Evolutionary conservation across 2,797 vertebrate species (phyloP).

Genomic region (Melanotaenia nigrans): DNA sequence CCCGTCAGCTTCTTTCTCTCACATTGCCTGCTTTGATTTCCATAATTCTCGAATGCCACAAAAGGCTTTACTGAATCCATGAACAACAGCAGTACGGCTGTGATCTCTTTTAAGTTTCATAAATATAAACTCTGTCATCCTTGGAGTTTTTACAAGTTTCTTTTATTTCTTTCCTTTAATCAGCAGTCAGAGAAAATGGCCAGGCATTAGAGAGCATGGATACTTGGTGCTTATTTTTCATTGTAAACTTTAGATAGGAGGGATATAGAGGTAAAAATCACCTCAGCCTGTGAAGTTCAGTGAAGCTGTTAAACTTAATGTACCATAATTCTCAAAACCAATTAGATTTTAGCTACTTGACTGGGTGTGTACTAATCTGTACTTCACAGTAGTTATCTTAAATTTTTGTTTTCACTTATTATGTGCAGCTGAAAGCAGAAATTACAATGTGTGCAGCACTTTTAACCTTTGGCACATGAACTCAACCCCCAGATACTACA

Average conservation of each 20-base stretch:
- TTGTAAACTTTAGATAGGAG: background rate
- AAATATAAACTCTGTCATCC: background rate
- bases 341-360: background rate
- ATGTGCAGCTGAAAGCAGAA: too few relatives aligned
- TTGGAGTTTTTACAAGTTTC: background rate
- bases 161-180: background rate
- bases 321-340: background rate
- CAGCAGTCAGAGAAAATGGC: background rate
- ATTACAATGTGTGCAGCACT: too few relatives aligned
- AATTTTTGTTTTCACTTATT: too few relatives aligned
- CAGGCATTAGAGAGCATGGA: background rate
- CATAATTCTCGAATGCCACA: constrained; percentile 38
- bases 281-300: background rate
- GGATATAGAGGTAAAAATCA: background rate
- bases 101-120: constrained; percentile 7
- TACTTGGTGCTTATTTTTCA: background rate
- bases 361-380: background rate
- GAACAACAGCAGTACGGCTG: constrained; percentile 5
- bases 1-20: constrained; percentile 39
- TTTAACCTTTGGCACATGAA: too few relatives aligned
- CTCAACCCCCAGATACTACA: too few relatives aligned
- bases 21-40: constrained; percentile 35
- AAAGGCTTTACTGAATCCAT: constrained; percentile 17
- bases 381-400: background rate
- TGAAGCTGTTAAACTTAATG: background rate